phyloP scores from a whole-genome alignment of 2,888 invertebrate species.

The Unio pictorum region DNA sequence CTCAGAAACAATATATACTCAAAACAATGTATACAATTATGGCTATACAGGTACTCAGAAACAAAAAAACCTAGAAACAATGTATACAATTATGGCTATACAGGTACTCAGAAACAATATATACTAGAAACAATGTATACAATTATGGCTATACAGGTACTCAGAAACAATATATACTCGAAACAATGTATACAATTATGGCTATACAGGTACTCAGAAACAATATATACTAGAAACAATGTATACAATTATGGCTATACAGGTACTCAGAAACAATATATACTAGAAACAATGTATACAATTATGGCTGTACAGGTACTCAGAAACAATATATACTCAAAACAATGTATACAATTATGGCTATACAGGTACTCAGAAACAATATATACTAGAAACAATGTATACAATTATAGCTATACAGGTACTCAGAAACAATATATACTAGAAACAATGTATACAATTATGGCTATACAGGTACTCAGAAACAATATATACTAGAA shows the following conservation, averaged over 20 bases:
- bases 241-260: constrained; percentile 86
- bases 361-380: constrained; percentile 79
- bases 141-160: constrained; percentile 89
- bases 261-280: constrained; percentile 70
- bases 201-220: constrained; percentile 80
- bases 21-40: constrained; percentile 75
- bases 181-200: constrained; percentile 77
- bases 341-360: constrained; percentile 79
- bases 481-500: not conserved
- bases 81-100: constrained; percentile 84
- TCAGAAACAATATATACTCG: not conserved
- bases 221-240: not conserved
- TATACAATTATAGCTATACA: constrained; percentile 86
- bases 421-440: constrained; percentile 70
- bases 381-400: too few relatives aligned
- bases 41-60: constrained; percentile 82
- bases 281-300: constrained; percentile 54
- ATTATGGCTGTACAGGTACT: constrained; percentile 88
- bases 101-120: constrained; percentile 73
- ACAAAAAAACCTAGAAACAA: not conserved
- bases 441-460: constrained; percentile 68
- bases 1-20: constrained; percentile 2
- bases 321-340: not conserved
- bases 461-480: constrained; percentile 87
- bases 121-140: not conserved